These are phyloP conservation scores for Epinephelus coioides DNA, from an alignment of 2,797 vertebrate genomes.

Conservation along the genomic window DNA sequence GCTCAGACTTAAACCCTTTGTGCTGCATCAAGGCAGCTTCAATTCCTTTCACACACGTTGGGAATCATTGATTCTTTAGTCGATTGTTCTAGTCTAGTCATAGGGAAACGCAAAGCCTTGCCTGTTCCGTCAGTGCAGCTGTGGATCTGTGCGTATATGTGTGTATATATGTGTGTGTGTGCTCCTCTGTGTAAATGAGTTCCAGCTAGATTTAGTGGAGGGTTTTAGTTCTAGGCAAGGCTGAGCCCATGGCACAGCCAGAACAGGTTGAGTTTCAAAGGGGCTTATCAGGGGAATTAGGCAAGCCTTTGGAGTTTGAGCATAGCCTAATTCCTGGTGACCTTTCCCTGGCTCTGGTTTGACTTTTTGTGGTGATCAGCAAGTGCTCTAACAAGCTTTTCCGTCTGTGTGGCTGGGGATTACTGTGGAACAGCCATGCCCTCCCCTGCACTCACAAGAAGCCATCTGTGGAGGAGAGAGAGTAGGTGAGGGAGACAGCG, in stretches of 20 bases:
- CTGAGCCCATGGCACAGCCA: slow-evolving; percentile 83
- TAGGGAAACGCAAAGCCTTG: slow-evolving; percentile 81
- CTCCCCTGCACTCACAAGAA: slow-evolving; percentile 83
- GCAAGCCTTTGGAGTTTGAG: slow-evolving; percentile 85
- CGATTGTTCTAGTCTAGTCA: slow-evolving; percentile 83
- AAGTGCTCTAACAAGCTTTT: slow-evolving; percentile 89
- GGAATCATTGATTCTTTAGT: slow-evolving; percentile 82
- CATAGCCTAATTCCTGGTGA: slow-evolving; percentile 86
- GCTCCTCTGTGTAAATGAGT: slow-evolving; percentile 82
- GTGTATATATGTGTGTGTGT: slow-evolving; percentile 37
- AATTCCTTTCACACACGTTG: slow-evolving; percentile 77
- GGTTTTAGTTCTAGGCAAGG: slow-evolving; percentile 81
- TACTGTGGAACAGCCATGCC: slow-evolving; percentile 82
- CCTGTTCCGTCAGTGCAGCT: slow-evolving; percentile 64
- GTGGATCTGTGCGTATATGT: slow-evolving; percentile 45
- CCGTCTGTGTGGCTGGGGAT: slow-evolving; percentile 87
- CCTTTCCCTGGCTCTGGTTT: slow-evolving; percentile 88
- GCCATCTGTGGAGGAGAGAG: slow-evolving; percentile 83
- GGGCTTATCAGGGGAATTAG: slow-evolving; percentile 88
- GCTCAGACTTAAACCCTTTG: slow-evolving; percentile 76
- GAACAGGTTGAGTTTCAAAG: slow-evolving; percentile 85
- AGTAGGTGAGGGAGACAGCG: slow-evolving; percentile 56
- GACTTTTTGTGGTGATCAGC: slow-evolving; percentile 89
- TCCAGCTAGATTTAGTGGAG: slow-evolving; percentile 83
- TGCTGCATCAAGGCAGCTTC: slow-evolving; percentile 66